phyloP scores from a whole-genome alignment of 2,113 vertebrate genomes.

The Antechinus flavipes region DNA sequence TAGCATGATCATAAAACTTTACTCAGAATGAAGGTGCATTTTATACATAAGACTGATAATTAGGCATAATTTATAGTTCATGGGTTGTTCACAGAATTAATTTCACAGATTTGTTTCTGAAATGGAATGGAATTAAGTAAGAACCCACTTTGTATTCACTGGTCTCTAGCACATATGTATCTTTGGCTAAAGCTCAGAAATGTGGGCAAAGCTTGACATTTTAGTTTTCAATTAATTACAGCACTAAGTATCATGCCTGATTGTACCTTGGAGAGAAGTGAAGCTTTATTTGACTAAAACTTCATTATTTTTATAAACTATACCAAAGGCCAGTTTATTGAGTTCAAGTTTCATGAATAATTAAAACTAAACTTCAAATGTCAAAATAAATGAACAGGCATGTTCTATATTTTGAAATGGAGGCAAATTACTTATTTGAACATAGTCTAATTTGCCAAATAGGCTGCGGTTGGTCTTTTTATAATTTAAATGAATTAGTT shows the following conservation, averaged over 20 bases:
- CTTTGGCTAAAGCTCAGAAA: slow-evolving; percentile 60
- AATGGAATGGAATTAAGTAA: slow-evolving; percentile 48
- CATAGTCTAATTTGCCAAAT: slow-evolving; percentile 62
- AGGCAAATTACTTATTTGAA: slow-evolving; percentile 69
- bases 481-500: slow-evolving; percentile 31
- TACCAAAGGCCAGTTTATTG: slow-evolving; percentile 72
- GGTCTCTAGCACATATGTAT: slow-evolving; percentile 46
- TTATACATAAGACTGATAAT: slow-evolving; percentile 30
- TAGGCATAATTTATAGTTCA: slow-evolving; percentile 16
- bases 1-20: not conserved
- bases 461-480: slow-evolving; percentile 51
- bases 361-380: slow-evolving; percentile 78
- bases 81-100: slow-evolving; percentile 47
- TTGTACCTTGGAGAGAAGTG: slow-evolving; percentile 60
- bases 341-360: slow-evolving; percentile 76
- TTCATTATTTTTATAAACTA: slow-evolving; percentile 72
- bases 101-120: slow-evolving; percentile 31
- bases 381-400: slow-evolving; percentile 77
- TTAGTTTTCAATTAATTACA: slow-evolving; percentile 77
- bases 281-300: slow-evolving; percentile 72
- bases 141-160: slow-evolving; percentile 50
- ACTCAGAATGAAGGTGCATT: not conserved
- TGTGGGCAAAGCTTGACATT: slow-evolving; percentile 71
- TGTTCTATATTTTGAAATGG: slow-evolving; percentile 64
- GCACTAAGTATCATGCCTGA: slow-evolving; percentile 66